Evolutionary conservation across 2,797 vertebrate species (phyloP).

Genomic region (Rhyacichthys aspro): DNA sequence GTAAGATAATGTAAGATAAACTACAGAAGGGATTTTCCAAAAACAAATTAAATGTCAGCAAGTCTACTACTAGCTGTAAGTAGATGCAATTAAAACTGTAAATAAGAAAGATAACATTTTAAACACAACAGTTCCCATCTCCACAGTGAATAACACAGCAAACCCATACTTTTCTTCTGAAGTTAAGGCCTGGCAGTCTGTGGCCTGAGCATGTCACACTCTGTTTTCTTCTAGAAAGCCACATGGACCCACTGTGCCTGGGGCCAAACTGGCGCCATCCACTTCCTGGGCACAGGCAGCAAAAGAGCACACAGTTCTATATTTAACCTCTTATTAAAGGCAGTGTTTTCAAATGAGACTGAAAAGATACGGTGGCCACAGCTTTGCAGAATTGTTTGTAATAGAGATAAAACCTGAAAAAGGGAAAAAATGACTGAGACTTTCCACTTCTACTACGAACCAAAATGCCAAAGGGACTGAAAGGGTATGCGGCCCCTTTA

Average conservation of each 20-base stretch:
- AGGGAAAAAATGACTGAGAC: background rate
- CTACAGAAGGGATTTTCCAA: too few species aligned
- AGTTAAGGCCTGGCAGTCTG: slow-evolving; percentile 10
- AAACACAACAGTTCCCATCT: background rate
- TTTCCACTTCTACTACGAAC: background rate
- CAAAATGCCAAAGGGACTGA: background rate
- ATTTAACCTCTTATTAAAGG: slow-evolving; percentile 60
- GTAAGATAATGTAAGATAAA: too few species aligned
- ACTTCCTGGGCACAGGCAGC: slow-evolving; percentile 61
- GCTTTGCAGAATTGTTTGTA: slow-evolving; percentile 3
- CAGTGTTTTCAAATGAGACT: slow-evolving; percentile 53
- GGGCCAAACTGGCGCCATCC: slow-evolving; percentile 62
- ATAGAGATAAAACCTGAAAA: slow-evolving; percentile 2
- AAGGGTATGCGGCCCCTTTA: slow-evolving; percentile 63
- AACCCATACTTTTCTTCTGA: slow-evolving; percentile 28
- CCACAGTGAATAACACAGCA: background rate
- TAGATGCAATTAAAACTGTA: too few species aligned
- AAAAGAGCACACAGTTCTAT: slow-evolving; percentile 55
- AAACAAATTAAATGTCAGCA: too few species aligned
- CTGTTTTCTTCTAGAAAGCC: slow-evolving; percentile 56
- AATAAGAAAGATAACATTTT: too few species aligned
- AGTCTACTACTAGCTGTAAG: too few species aligned
- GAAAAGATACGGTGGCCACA: slow-evolving; percentile 53
- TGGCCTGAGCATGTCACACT: slow-evolving; percentile 46
- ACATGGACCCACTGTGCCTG: slow-evolving; percentile 49